Evolutionary conservation across 2,888 invertebrate species (phyloP).

Genomic region (Protonemura montana): DNA sequence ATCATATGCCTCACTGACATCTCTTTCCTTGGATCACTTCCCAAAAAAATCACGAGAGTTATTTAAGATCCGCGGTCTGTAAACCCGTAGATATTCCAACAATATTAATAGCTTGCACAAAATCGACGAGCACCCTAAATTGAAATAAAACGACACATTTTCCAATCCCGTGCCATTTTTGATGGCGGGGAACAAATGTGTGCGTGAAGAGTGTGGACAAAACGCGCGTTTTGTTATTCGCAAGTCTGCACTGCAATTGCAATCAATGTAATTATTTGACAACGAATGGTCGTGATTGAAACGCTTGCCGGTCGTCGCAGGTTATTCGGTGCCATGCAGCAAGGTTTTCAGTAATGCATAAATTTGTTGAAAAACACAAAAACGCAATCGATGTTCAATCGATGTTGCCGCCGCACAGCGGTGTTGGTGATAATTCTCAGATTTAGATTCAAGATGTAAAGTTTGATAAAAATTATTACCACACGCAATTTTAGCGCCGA

Average conservation of each 20-base stretch:
- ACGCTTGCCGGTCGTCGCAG: not conserved
- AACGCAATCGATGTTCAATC: not conserved
- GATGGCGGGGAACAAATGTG: not conserved
- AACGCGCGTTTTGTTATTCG: not conserved
- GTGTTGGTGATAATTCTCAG: constrained; percentile 3
- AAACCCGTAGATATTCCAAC: not conserved
- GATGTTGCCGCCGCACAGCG: not conserved
- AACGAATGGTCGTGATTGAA: not conserved
- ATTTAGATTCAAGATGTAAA: not conserved
- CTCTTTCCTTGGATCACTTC: not conserved
- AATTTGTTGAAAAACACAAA: not conserved
- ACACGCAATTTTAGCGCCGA: not conserved
- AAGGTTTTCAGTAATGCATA: not conserved
- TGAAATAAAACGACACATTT: not conserved
- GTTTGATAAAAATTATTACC: not conserved
- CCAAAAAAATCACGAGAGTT: not conserved
- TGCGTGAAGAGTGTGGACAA: not conserved
- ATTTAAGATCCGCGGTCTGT: not conserved
- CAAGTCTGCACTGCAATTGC: not conserved
- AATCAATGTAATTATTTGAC: not conserved
- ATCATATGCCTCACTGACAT: not conserved
- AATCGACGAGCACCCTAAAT: not conserved
- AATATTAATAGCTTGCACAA: not conserved
- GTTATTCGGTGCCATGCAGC: not conserved
- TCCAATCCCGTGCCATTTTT: not conserved